phyloP scores from a whole-genome alignment of 2,113 vertebrate genomes.

The Pelvicachromis taeniatus region DNA sequence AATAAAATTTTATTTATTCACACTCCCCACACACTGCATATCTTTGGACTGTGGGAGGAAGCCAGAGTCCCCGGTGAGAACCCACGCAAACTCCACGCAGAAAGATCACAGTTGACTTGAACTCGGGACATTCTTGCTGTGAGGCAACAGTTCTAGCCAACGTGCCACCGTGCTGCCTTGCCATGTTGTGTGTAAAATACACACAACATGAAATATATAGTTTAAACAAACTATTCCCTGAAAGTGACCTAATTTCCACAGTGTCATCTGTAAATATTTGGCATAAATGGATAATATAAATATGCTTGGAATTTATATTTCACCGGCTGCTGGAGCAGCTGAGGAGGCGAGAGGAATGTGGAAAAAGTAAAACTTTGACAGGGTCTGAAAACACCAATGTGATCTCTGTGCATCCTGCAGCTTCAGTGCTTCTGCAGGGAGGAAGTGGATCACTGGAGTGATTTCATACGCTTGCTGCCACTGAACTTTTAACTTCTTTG shows the following conservation, averaged over 20 bases:
- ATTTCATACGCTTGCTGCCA: background rate
- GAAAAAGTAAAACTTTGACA: background rate
- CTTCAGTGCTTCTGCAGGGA: background rate
- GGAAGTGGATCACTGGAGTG: background rate
- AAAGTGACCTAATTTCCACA: background rate
- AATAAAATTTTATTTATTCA: no score
- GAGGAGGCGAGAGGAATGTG: constrained; percentile 1
- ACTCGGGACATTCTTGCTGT: no score
- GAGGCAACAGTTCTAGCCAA: no score
- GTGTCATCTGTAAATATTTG: background rate
- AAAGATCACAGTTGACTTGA: no score
- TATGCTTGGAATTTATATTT: constrained; percentile 9
- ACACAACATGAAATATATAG: background rate
- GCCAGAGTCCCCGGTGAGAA: no score
- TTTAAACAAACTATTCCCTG: background rate
- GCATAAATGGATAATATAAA: constrained; percentile 5
- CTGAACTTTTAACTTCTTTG: background rate
- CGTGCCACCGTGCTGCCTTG: no score
- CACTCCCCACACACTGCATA: no score
- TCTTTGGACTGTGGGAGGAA: no score
- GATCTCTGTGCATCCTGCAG: background rate
- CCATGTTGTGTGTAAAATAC: background rate
- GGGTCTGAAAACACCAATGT: background rate
- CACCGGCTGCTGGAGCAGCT: constrained; percentile 34
- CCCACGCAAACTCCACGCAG: no score